These are phyloP conservation scores for Torymus auratus DNA, from an alignment of 2,888 invertebrate species.

Conservation along the genomic window DNA sequence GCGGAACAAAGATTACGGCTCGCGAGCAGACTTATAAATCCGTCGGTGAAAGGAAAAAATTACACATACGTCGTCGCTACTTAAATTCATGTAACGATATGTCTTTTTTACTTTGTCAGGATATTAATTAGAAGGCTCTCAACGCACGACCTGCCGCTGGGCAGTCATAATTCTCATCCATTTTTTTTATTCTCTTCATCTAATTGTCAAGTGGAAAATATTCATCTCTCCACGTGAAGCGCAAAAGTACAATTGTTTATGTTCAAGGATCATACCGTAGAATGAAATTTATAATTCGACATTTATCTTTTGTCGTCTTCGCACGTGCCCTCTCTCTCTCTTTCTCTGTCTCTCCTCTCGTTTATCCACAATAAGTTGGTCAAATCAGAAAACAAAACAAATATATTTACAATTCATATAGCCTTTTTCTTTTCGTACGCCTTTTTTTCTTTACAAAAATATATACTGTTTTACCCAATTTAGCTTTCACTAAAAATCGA, in stretches of 20 bases:
- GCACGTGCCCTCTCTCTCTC: no score
- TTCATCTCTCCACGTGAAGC: slow-evolving; percentile 44
- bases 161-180: slow-evolving; percentile 42
- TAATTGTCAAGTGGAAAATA: slow-evolving; percentile 50
- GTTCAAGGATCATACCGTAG: slow-evolving; percentile 56
- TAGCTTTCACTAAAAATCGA: slow-evolving; percentile 39
- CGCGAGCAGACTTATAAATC: slow-evolving; percentile 19
- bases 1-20: slow-evolving; percentile 14
- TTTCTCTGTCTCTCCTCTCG: not conserved
- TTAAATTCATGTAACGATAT: slow-evolving; percentile 64
- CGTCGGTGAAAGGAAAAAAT: slow-evolving; percentile 26
- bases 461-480: slow-evolving; percentile 44
- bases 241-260: slow-evolving; percentile 47
- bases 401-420: slow-evolving; percentile 56
- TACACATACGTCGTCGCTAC: slow-evolving; percentile 52
- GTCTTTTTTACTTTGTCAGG: slow-evolving; percentile 61
- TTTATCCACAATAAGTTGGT: slow-evolving; percentile 44
- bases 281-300: slow-evolving; percentile 49
- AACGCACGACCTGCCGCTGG: slow-evolving; percentile 33
- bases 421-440: slow-evolving; percentile 7
- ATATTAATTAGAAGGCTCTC: slow-evolving; percentile 60
- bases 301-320: slow-evolving; percentile 1
- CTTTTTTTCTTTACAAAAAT: slow-evolving; percentile 54
- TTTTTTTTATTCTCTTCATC: slow-evolving; percentile 22
- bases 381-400: slow-evolving; percentile 51